Conservation (phyloP, 2,888 invertebrate genomes). For the Nasonia oneida region DNA sequence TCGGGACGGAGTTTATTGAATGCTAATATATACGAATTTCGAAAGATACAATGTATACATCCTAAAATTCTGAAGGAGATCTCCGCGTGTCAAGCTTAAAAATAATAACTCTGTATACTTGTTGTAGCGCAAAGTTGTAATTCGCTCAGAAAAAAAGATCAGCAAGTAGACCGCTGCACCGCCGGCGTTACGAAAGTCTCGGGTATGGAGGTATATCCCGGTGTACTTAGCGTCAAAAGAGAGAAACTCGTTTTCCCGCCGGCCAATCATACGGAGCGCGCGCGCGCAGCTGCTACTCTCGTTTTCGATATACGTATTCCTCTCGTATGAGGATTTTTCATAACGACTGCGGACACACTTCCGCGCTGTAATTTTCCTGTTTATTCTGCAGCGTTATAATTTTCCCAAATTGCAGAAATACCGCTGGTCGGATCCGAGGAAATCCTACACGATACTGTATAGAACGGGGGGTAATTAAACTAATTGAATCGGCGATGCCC, state of each 20-base stretch:
- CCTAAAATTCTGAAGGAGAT: background rate
- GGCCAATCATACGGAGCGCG: background rate
- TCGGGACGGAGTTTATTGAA: background rate
- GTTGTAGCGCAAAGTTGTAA: background rate
- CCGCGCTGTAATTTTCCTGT: background rate
- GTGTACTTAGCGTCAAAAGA: background rate
- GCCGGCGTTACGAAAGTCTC: constrained; percentile 33
- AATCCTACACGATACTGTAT: no score
- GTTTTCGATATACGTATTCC: background rate
- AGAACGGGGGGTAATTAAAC: no score
- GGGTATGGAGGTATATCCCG: no score
- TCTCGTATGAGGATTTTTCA: background rate
- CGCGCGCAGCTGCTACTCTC: background rate
- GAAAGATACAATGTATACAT: background rate
- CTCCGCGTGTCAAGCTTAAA: constrained; percentile 42
- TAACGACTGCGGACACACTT: background rate
- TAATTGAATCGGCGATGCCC: no score
- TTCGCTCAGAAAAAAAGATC: background rate
- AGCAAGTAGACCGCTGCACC: background rate
- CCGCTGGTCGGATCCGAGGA: no score
- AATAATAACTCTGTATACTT: background rate
- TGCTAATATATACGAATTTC: background rate
- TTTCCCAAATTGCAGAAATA: no score
- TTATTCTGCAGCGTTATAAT: no score
- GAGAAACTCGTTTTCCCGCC: constrained; percentile 46